Base-by-base conservation (phyloP, 2,888 invertebrate genomes). In the Lycocerus yunnanus region DNA sequence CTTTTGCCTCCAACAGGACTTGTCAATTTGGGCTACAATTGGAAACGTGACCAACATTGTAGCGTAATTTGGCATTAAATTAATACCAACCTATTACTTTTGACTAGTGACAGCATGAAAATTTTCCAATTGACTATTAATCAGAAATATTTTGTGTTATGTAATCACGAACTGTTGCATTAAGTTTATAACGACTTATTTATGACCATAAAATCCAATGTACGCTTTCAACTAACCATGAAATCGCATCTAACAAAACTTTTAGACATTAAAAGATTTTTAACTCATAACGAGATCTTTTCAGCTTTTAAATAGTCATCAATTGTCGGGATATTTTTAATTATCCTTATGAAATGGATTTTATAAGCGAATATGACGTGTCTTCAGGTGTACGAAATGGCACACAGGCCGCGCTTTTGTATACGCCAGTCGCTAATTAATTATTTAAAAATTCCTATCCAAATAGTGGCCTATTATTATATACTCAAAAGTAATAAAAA, bases 151-250 rank as follows among this genome's bases (percentile, higher is more conserved):
- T 43, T 66, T 67, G 66, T 58, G 69, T 73, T 73, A 69, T 69
- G 60, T 61, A 72, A 72, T 73, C 65, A 73, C 58, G 27, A 65
- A 69, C 58, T 69, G 69, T 66, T 72, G 69, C 20, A 70, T 73
- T 70, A 73, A 59, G 73, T 73, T 73, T 73, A 66, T 71, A 73
- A 73, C 70, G 69, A 73, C 73, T 73, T 73, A 73, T 73, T 73
- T 73, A 73, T 69, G 66, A 60, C 70, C 73, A 73, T 70, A 69
- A 70, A 73, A 73, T 73, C 58, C 67, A 69, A 73, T 20, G 43
- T 70, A 60, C 58, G 69, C 43, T 66, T 66, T 60, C 66, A 73
- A 70, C 67, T 58, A 24, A 73, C 73, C 73, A 58, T 73, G 73
- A 73, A 73, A 73, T 73, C 43, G 58, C 15, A 67, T 15, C 66